phyloP scores from a whole-genome alignment of 2,797 vertebrate genomes.

The Lepus oiostolus region DNA sequence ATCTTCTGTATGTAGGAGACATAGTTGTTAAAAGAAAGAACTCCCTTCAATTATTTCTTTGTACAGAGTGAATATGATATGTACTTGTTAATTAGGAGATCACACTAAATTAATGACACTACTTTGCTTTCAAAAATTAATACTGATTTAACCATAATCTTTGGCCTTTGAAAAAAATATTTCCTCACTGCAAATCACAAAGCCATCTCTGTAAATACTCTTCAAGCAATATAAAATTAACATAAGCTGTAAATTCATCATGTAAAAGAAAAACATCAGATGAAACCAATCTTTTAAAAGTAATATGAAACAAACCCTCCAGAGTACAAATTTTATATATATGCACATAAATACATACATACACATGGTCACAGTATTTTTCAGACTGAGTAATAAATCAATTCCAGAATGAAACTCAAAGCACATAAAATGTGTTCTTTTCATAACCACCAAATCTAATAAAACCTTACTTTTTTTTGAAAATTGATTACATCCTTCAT shows the following conservation, averaged over 20 bases:
- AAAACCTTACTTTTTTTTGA: not conserved
- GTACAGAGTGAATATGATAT: not conserved
- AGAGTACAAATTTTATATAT: not conserved
- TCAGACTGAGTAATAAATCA: not conserved
- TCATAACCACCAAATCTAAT: not conserved
- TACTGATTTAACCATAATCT: not conserved
- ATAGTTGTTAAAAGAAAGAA: not conserved
- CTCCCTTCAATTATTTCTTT: not conserved
- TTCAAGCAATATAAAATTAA: not conserved
- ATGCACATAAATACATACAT: too few species aligned
- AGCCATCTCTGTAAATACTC: not conserved
- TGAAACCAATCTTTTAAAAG: not conserved
- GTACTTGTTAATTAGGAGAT: not conserved
- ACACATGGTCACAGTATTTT: not conserved
- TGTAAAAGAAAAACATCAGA: not conserved
- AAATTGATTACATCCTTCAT: not conserved
- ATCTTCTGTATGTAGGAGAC: not conserved
- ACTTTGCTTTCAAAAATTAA: not conserved
- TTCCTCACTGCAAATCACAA: not conserved
- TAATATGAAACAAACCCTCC: not conserved
- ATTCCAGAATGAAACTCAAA: not conserved
- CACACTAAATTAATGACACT: not conserved
- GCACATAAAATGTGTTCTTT: not conserved
- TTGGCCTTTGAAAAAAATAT: not conserved
- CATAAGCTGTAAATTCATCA: not conserved